These are phyloP conservation scores for Platyscapa corneri DNA, from an alignment of 1,140 invertebrate species.

Conservation along the genomic window DNA sequence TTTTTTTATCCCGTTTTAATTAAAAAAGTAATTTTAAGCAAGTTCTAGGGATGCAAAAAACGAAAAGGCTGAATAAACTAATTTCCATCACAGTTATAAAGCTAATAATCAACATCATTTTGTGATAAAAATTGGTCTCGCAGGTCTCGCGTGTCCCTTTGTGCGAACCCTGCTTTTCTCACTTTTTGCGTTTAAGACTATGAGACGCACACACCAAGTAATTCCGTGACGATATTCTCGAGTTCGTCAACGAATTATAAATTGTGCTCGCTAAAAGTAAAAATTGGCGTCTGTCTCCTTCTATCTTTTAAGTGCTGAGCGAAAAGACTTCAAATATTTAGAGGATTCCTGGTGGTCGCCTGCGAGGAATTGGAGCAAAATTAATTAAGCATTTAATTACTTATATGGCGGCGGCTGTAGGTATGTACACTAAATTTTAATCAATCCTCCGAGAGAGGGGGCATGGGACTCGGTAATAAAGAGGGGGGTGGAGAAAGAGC, in stretches of 20 bases:
- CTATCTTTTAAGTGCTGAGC: not conserved
- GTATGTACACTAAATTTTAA: constrained; percentile 35
- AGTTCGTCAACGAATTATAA: constrained; percentile 19
- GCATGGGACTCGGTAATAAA: not conserved
- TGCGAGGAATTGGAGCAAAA: constrained; percentile 39
- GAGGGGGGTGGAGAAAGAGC: not conserved
- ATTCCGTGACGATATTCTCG: not conserved
- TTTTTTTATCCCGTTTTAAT: not conserved
- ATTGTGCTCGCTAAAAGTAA: constrained; percentile 28
- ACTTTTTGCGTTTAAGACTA: not conserved
- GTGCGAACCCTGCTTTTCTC: not conserved
- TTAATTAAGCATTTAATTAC: constrained; percentile 51
- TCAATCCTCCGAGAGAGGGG: constrained; percentile 3
- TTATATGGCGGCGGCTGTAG: not conserved
- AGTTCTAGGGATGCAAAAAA: not conserved
- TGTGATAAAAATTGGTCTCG: not conserved
- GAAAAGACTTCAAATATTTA: constrained; percentile 40
- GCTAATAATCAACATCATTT: not conserved
- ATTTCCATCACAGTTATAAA: not conserved
- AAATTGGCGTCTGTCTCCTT: not conserved
- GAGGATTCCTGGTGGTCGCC: not conserved
- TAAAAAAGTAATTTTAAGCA: not conserved
- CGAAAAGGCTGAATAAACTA: not conserved
- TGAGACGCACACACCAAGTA: not conserved
- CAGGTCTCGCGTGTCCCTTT: not conserved